A percentile compares a stretch with the other conserved stretches of the same genome.
Conservation (phyloP, 92 coral and sea anemone genomes). For the Epizoanthus illoricatus region DNA sequence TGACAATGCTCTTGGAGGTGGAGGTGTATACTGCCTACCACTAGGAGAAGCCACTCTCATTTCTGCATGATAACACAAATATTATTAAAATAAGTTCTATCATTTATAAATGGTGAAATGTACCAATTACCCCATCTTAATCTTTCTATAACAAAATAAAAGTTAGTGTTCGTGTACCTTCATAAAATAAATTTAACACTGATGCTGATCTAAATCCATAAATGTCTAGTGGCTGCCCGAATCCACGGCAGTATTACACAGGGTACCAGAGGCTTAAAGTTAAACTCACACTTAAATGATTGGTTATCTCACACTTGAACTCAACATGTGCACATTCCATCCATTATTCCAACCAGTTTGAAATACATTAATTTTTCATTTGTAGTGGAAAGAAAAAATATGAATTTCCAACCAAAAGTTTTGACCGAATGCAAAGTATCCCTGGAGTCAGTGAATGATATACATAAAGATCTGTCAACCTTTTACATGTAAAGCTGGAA, state of each 20-base stretch:
- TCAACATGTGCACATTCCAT: not conserved
- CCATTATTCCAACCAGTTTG: no score
- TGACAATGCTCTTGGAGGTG: constrained; percentile 11
- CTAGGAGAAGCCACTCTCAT: not conserved
- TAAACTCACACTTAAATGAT: no score
- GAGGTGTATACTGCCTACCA: not conserved
- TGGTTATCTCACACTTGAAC: no score
- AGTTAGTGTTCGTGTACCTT: constrained; percentile 6
- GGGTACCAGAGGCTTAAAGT: not conserved
- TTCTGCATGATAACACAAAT: not conserved
- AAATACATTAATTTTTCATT: no score
- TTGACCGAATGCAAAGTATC: no score
- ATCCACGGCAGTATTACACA: not conserved
- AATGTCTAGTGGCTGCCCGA: not conserved
- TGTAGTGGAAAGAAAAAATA: no score
- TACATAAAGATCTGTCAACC: no score
- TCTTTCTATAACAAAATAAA: constrained; percentile 4
- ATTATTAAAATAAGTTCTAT: not conserved
- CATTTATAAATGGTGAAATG: not conserved
- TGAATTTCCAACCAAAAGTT: no score
- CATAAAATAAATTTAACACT: constrained; percentile 22
- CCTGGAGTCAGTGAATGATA: no score
- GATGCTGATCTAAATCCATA: not conserved
- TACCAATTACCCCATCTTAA: not conserved
- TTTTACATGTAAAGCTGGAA: no score